These are phyloP conservation scores for Deilephila elpenor DNA, from an alignment of 2,888 invertebrate species.

Conservation along the genomic window DNA sequence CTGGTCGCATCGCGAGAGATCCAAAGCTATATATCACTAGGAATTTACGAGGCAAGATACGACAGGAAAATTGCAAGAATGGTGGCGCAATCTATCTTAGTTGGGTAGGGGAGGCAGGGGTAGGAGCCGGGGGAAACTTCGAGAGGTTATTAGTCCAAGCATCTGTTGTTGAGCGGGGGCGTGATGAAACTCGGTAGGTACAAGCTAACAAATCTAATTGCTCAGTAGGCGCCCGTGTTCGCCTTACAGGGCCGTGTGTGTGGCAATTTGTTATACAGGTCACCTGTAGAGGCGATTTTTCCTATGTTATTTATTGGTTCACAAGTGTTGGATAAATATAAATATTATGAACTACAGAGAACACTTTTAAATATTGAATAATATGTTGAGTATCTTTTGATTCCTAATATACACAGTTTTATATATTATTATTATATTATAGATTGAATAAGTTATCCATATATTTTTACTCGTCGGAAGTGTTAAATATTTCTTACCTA, in stretches of 20 bases:
- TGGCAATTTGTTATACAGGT: constrained; percentile 76
- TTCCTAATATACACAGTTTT: too few species aligned
- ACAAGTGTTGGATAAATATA: background rate
- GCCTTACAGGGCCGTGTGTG: constrained; percentile 71
- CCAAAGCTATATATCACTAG: constrained; percentile 91
- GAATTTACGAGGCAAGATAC: constrained; percentile 95
- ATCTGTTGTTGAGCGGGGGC: constrained; percentile 85
- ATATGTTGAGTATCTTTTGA: too few species aligned
- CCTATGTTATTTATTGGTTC: constrained; percentile 2
- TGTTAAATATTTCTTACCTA: too few species aligned
- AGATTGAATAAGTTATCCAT: too few species aligned
- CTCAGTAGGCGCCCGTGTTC: constrained; percentile 82
- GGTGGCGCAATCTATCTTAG: constrained; percentile 95
- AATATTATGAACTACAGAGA: too few species aligned
- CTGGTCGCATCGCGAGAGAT: constrained; percentile 85
- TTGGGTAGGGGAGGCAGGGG: constrained; percentile 85
- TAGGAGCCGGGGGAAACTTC: constrained; percentile 80
- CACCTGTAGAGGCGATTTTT: constrained; percentile 53
- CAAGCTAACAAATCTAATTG: constrained; percentile 85
- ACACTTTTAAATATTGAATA: too few species aligned
- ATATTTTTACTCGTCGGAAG: too few species aligned
- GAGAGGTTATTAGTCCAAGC: constrained; percentile 86
- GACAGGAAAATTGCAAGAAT: constrained; percentile 97
- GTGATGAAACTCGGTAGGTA: constrained; percentile 83
- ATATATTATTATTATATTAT: too few species aligned